phyloP scores from a whole-genome alignment of 2,797 vertebrate species.

The Sebastes trivittatus region DNA sequence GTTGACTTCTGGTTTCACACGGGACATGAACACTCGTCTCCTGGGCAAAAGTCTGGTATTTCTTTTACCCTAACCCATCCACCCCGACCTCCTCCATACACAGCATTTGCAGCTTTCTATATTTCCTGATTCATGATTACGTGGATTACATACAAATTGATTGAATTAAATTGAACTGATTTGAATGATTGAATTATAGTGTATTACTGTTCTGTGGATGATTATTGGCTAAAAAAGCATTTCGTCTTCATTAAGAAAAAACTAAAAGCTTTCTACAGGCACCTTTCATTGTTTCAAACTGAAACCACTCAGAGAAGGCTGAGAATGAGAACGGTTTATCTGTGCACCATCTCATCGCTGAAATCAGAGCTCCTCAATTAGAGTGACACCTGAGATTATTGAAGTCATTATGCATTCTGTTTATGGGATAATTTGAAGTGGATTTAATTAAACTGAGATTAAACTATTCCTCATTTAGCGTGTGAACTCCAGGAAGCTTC shows the following conservation, averaged over 20 bases:
- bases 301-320: neutral
- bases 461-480: conserved; percentile 27
- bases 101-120: too few relatives aligned
- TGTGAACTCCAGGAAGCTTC: conserved; percentile 1
- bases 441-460: conserved; percentile 44
- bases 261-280: neutral
- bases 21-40: too few relatives aligned
- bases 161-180: too few relatives aligned
- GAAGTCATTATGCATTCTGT: neutral
- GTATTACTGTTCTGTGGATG: too few relatives aligned
- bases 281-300: neutral
- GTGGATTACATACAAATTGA: too few relatives aligned
- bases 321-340: neutral
- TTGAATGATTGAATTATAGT: too few relatives aligned
- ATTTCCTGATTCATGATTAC: too few relatives aligned
- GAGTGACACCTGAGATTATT: conserved; percentile 17
- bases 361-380: neutral
- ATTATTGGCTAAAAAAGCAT: neutral
- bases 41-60: too few relatives aligned
- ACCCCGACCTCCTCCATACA: too few relatives aligned
- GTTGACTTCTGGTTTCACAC: too few relatives aligned
- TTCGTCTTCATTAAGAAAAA: neutral
- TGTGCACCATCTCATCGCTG: neutral
- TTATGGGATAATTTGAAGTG: conserved; percentile 9
- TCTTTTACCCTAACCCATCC: too few relatives aligned